Evolutionary conservation across 2,797 vertebrate species (phyloP).

Genomic region (Meda fulgida): DNA sequence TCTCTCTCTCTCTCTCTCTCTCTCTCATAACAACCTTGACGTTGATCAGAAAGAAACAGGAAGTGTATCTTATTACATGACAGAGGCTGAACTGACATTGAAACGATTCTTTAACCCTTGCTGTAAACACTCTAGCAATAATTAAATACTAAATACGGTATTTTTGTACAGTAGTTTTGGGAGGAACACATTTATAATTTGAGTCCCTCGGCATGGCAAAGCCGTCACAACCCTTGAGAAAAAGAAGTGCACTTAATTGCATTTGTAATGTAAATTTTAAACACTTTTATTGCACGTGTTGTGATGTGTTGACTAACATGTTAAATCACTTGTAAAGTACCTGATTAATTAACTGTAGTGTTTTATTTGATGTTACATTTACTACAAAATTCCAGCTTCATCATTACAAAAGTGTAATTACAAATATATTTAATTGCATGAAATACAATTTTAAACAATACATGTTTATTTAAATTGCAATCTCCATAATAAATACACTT

Average conservation of each 20-base stretch:
- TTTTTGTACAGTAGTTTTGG: too few relatives aligned
- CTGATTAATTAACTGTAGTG: neutral
- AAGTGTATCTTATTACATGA: conserved; percentile 43
- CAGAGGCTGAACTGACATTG: neutral
- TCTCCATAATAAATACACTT: too few relatives aligned
- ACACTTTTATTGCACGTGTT: neutral
- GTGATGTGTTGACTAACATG: neutral
- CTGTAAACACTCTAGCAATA: neutral
- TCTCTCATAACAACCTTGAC: conserved; percentile 47
- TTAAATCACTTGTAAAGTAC: neutral
- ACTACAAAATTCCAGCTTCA: neutral
- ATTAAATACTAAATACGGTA: neutral
- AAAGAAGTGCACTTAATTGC: neutral
- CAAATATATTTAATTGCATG: neutral
- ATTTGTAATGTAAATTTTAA: too few relatives aligned
- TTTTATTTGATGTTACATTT: neutral
- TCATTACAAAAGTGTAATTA: neutral
- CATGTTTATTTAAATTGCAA: neutral
- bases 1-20: too few relatives aligned
- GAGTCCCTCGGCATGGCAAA: neutral
- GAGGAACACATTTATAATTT: neutral
- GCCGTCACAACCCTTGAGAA: neutral
- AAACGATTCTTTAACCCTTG: conserved; percentile 1
- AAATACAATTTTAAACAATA: neutral
- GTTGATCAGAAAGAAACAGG: conserved; percentile 52